Evolutionary conservation across 1,140 invertebrate genomes (phyloP), one percentile per base, ranked within the genome.

Genomic region (Hycleus phaleratus): DNA sequence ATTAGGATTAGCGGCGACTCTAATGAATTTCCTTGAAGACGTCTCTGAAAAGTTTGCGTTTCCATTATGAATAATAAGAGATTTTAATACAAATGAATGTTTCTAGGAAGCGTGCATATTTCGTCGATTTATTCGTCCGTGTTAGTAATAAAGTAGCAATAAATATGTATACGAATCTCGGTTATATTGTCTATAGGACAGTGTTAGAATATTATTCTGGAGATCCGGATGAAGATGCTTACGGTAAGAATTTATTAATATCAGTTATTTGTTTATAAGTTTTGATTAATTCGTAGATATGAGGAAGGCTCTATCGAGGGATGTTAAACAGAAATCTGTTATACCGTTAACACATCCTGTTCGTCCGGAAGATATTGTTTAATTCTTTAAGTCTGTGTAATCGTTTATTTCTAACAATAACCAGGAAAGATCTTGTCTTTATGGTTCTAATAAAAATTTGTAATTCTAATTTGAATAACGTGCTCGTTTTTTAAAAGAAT

Each of bases 121-220:
- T 98, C 79, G 96, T 98, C n/a, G 97, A 99, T 75, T 77, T 99
- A 9, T 99, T 98, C 84, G 97, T 99, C 5, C 81, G 97, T 67
- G 93, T 97, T 0, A 97, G 95, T 66, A 99, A 99, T 73, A 87
- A 89, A 74, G 91, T 97, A 25, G 97, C 97, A 2, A 95, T 98
- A 40, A 91, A 93, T 66, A 98, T 99, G 95, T 99, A 99, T 73
- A 88, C 89, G 64, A 89, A 90, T 73, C 75, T 98, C 42, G 96
- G 95, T n/a, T 99, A 99, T 73, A 93, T 93, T 62, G 91, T 98
- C 1, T 99, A 98, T 74, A 77, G 96, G 58, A 91, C 90, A 44
- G 94, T 99, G 47, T 77, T 98, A 48, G 95, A 98, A 77, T 99
- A 99, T 80, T 99, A 99, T 74, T 94, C 91, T 45, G 93, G 93